Evolutionary conservation across 2,888 invertebrate genomes (phyloP), one percentile per base, ranked within the genome.

Genomic region (Argyresthia goedartella): DNA sequence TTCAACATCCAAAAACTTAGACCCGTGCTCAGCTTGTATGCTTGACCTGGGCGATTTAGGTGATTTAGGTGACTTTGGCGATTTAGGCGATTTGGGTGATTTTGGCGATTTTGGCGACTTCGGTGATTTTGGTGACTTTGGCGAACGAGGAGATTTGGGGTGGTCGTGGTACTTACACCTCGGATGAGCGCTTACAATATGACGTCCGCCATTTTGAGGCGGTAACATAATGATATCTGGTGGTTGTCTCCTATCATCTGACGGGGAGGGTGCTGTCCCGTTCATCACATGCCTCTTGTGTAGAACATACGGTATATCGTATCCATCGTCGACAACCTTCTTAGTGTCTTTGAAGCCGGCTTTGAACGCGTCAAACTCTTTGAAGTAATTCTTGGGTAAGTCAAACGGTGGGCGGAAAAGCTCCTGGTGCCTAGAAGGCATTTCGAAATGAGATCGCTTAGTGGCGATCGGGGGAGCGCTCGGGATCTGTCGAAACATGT

Each of bases 271-370:
- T 0, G 93, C 93, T 0, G 94, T 94, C 0, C 95, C 95, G 67
- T 95, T 95, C 92, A 95, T 93, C 1, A 95, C 89, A 67, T 95
- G 95, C 4, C 95, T 88, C 67, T 95, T 95, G 68, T 95, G 95
- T 50, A 95, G 79, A 7, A 93, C 93, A 64, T 95, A 95, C 0
- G 95, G 93, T 67, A 95, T 95, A 60, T 95, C 95, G 59, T 87
- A 87, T 36, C 92, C 92, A 60, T 90, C 82, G 57, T 85, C 81
- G 4, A 74, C 59, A 4, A 70, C 61, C 60, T 88, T 88, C 61
- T 85, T 82, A 52, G 63, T 75, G 58, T 87, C 88, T 64, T 88
- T 89, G 56, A 84, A 81, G 11, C 82, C 82, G 3, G 86, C 85
- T 75, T 88, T 85, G 51, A 90, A 86, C 41, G 88, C 84, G 54